Conservation (phyloP, 2,797 vertebrate species). For the Pseudochromis fuscus region DNA sequence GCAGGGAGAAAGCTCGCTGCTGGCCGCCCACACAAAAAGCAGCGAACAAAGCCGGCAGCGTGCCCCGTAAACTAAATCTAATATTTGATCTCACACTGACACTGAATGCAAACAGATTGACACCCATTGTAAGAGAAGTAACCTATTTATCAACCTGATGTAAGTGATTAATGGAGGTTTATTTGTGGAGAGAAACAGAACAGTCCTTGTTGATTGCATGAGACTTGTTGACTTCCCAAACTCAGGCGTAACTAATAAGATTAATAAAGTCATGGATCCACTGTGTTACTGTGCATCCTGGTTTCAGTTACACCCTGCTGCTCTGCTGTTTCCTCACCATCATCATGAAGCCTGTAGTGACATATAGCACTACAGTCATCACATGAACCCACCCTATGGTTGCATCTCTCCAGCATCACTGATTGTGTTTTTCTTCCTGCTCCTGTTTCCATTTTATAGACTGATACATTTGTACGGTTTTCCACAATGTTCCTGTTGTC, state of each 20-base stretch:
- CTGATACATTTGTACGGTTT: background rate
- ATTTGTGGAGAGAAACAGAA: background rate
- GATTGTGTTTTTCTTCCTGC: background rate
- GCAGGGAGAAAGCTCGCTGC: slow-evolving; percentile 47
- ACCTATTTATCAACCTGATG: background rate
- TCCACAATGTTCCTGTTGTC: slow-evolving; percentile 18
- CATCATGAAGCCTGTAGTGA: background rate
- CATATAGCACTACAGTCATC: slow-evolving; percentile 2
- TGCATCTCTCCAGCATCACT: slow-evolving; percentile 9
- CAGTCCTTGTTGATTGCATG: background rate
- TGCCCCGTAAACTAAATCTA: slow-evolving; percentile 28
- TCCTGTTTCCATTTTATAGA: slow-evolving; percentile 24
- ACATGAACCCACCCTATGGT: slow-evolving; percentile 14
- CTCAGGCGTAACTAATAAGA: background rate
- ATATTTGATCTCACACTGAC: slow-evolving; percentile 25
- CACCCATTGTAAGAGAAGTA: background rate
- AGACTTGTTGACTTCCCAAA: background rate
- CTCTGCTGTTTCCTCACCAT: background rate
- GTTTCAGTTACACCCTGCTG: background rate
- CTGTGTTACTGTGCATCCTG: background rate
- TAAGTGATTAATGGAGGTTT: slow-evolving; percentile 4
- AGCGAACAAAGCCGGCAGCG: slow-evolving; percentile 55
- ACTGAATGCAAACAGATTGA: background rate
- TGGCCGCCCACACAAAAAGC: slow-evolving; percentile 50
- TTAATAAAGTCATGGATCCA: background rate